Conservation (phyloP, 2,888 invertebrate species). For the Spilarctia lutea region DNA sequence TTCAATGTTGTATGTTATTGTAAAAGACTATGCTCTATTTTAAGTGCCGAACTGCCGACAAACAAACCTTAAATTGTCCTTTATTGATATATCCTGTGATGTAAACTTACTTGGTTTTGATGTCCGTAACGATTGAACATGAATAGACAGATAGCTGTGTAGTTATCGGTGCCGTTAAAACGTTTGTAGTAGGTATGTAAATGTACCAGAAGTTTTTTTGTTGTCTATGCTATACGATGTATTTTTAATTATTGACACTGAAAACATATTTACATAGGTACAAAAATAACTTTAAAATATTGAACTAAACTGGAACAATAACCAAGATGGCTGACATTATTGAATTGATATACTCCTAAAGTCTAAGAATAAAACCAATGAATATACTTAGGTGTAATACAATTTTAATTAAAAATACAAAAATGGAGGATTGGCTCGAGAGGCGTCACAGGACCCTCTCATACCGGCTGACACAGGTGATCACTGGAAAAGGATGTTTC, state of each 20-base stretch:
- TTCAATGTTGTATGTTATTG: neutral
- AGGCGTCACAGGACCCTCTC: too few species aligned
- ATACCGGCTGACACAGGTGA: too few species aligned
- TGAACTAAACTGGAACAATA: too few species aligned
- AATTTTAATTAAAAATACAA: too few species aligned
- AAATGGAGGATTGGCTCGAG: too few species aligned
- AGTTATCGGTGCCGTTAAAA: neutral
- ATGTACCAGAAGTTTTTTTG: neutral
- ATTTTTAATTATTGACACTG: neutral
- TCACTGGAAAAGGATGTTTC: too few species aligned
- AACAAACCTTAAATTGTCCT: conserved; percentile 4
- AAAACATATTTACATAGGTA: neutral
- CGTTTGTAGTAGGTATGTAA: neutral
- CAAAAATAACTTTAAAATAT: too few species aligned
- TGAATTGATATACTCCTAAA: too few species aligned
- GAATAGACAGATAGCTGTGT: neutral
- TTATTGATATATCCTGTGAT: conserved; percentile 8
- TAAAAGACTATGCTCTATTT: neutral
- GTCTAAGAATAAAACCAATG: too few species aligned
- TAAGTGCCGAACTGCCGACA: neutral
- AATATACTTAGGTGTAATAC: too few species aligned
- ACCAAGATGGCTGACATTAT: too few species aligned
- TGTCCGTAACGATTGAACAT: neutral
- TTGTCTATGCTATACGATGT: neutral
- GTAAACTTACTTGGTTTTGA: neutral